phyloP scores from a whole-genome alignment of 2,888 invertebrate genomes.

The Acanthopleura granulata region DNA sequence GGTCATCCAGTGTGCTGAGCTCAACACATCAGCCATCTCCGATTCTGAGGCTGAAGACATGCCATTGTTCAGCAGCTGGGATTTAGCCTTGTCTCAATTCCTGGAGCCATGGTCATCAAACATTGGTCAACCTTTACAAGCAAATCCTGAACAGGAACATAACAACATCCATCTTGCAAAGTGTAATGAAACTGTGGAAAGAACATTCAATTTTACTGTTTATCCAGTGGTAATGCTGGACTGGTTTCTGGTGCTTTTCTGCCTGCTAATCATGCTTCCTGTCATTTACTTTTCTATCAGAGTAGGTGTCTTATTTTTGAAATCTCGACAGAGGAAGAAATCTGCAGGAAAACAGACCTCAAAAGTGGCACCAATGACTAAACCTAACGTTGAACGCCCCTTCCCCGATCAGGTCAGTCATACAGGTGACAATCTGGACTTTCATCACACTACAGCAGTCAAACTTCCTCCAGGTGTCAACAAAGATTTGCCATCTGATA shows the following conservation, averaged over 20 bases:
- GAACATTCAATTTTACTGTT: not conserved
- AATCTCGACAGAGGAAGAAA: not conserved
- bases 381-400: not conserved
- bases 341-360: not conserved
- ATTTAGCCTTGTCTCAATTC: conserved; percentile 1
- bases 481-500: not conserved
- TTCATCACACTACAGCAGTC: not conserved
- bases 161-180: not conserved
- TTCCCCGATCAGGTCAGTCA: too few species aligned
- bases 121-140: not conserved
- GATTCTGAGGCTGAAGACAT: too few species aligned
- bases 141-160: not conserved
- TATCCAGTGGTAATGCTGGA: not conserved
- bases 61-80: not conserved
- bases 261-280: not conserved
- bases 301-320: not conserved
- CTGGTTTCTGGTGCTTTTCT: not conserved
- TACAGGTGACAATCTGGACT: not conserved
- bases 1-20: not conserved
- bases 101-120: conserved; percentile 1
- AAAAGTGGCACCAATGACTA: not conserved
- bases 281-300: not conserved
- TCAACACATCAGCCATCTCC: too few species aligned
- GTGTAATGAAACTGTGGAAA: conserved; percentile 5
- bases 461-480: not conserved